Conservation (phyloP, 1,140 invertebrate species). For the Triops cancriformis region DNA sequence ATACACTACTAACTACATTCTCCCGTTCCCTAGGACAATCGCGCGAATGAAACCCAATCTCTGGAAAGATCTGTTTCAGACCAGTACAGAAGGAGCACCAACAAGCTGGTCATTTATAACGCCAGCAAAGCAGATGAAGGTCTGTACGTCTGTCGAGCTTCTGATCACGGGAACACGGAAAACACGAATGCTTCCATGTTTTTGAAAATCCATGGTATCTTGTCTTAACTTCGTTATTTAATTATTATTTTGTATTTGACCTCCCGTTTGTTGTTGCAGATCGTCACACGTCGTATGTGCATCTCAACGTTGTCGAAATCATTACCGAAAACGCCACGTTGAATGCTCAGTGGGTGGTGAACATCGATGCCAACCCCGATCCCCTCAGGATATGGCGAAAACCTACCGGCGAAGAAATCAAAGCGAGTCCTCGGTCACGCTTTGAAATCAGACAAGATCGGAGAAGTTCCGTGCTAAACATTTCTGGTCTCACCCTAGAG, state of each 20-base stretch:
- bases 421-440: background rate
- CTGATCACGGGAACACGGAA: background rate
- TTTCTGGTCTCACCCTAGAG: slow-evolving; percentile 4
- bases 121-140: slow-evolving; percentile 23
- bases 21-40: background rate
- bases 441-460: slow-evolving; percentile 13
- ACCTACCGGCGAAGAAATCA: slow-evolving; percentile 17
- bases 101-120: background rate
- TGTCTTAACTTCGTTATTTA: no score
- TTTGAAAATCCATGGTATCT: slow-evolving; percentile 15
- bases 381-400: slow-evolving; percentile 22
- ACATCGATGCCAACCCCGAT: slow-evolving; percentile 20
- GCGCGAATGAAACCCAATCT: background rate
- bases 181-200: background rate
- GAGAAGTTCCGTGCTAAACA: slow-evolving; percentile 14
- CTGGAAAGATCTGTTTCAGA: background rate
- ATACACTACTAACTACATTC: no score
- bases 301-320: background rate
- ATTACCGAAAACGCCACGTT: background rate
- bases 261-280: background rate
- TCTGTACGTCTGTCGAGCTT: slow-evolving; percentile 11
- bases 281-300: slow-evolving; percentile 1
- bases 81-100: background rate
- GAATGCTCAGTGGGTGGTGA: slow-evolving; percentile 22
- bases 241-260: background rate